Conservation (phyloP, 2,113 vertebrate species). For the Meleagris gallopavo region DNA sequence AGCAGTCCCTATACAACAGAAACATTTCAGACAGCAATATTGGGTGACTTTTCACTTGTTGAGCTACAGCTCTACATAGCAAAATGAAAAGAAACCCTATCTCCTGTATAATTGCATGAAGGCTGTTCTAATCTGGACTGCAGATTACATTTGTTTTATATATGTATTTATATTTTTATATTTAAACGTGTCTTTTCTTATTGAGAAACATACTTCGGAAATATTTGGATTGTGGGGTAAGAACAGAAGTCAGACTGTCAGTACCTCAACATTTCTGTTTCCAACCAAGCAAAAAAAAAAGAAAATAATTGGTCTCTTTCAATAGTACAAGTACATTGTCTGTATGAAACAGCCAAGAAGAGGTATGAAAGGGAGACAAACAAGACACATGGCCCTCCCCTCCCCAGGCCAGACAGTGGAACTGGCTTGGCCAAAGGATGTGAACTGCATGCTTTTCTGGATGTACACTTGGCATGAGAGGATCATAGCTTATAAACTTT, state of each 20-base stretch:
- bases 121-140: neutral
- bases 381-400: neutral
- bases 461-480: neutral
- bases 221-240: no score
- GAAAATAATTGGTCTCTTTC: neutral
- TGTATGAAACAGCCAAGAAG: neutral
- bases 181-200: no score
- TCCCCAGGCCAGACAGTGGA: neutral
- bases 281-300: no score
- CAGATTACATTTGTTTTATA: neutral
- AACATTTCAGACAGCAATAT: neutral
- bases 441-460: neutral
- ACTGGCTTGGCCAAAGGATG: neutral
- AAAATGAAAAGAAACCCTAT: neutral
- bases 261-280: no score
- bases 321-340: neutral
- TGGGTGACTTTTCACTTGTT: neutral
- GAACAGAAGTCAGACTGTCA: no score
- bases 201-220: no score
- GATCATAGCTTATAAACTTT: neutral
- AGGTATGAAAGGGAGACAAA: neutral
- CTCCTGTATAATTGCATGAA: neutral
- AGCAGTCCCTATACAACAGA: neutral
- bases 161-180: no score
- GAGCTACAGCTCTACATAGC: neutral